Base-by-base conservation (phyloP, 2,797 vertebrate species). In the Liparis tanakae region DNA sequence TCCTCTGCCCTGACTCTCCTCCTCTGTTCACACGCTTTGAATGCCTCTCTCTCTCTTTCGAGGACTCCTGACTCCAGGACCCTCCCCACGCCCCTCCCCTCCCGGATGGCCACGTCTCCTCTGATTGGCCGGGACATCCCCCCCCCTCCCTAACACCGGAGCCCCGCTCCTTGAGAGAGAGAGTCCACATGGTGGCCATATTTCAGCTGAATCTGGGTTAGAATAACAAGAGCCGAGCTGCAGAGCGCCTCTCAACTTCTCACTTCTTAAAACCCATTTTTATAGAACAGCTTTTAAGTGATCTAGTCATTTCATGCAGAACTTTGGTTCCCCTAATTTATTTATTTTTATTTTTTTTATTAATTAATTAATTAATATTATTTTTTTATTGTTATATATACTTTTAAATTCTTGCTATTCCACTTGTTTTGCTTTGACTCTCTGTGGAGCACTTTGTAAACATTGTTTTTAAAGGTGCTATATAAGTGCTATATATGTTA, bases 161-260 rank as follows among this genome's bases (percentile, higher is more conserved):
- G 83, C 87, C 85, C 86, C 85, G 73, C 87, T 87, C 78, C 81
- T 81, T 85, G 77, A 90, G 82, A 84, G 77, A 90, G 82, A 84
- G 75, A 79, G 85, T 91, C 91, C 90, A 91, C 91, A 92, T 91
- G 91, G 91, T 79, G 84, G 88, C 90, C 91, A 90, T 86, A 91
- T 92, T 93, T 90, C 84, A 85, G 80, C 67, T 67, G 85, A 89
- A 93, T 91, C 90, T 93, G 91, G 92, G 92, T 93, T 94, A 94
- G 84, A 89, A 94, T 68, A 94, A 93, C 90, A 93, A 76, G 55
- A 70, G 74, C 70, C 55, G 75, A 85, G 76, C 74, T 67, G 72
- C 75, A 53, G 39, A 59, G 72, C 79, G 70, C 71, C 67, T 60
- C 82, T 68, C 69, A 68, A 64, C 68, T 59, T 85, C 66, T 80